These are phyloP conservation scores for Melanotaenia maccullochi DNA, from an alignment of 2,797 vertebrate species.

Conservation along the genomic window DNA sequence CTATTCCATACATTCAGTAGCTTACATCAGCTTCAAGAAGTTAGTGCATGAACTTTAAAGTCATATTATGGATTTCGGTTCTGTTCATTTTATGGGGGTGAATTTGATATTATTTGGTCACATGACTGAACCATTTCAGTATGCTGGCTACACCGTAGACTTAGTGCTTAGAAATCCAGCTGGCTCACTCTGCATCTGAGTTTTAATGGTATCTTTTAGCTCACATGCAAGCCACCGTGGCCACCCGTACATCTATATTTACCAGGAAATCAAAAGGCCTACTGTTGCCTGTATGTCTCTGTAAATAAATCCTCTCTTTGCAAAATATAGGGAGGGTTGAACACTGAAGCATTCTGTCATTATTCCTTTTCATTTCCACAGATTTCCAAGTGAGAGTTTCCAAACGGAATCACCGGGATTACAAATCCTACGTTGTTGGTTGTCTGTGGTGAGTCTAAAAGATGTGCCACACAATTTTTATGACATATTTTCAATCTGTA, in stretches of 20 bases:
- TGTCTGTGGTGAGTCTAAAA: slow-evolving; percentile 69
- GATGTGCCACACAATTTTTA: background rate
- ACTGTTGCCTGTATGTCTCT: slow-evolving; percentile 50
- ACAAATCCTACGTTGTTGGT: slow-evolving; percentile 41
- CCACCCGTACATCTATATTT: slow-evolving; percentile 67
- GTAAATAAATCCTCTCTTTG: slow-evolving; percentile 46
- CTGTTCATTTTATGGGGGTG: slow-evolving; percentile 6
- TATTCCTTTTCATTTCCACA: slow-evolving; percentile 60
- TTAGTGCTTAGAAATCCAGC: slow-evolving; percentile 14
- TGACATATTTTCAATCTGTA: background rate
- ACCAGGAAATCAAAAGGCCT: slow-evolving; percentile 60
- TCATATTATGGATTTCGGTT: background rate
- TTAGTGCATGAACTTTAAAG: background rate
- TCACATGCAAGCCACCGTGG: slow-evolving; percentile 56
- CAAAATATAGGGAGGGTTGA: slow-evolving; percentile 28
- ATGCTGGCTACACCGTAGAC: slow-evolving; percentile 21
- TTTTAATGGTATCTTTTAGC: slow-evolving; percentile 51
- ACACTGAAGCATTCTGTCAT: slow-evolving; percentile 31
- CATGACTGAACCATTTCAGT: slow-evolving; percentile 17
- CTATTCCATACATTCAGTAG: background rate
- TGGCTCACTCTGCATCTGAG: slow-evolving; percentile 39
- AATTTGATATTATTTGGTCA: slow-evolving; percentile 14
- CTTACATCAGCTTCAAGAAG: background rate
- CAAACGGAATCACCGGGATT: slow-evolving; percentile 62
- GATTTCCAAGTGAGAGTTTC: slow-evolving; percentile 77